Evolutionary conservation across 1,140 invertebrate genomes (phyloP), one percentile per base, ranked within the genome.

Genomic region (Zaprionus inermis): DNA sequence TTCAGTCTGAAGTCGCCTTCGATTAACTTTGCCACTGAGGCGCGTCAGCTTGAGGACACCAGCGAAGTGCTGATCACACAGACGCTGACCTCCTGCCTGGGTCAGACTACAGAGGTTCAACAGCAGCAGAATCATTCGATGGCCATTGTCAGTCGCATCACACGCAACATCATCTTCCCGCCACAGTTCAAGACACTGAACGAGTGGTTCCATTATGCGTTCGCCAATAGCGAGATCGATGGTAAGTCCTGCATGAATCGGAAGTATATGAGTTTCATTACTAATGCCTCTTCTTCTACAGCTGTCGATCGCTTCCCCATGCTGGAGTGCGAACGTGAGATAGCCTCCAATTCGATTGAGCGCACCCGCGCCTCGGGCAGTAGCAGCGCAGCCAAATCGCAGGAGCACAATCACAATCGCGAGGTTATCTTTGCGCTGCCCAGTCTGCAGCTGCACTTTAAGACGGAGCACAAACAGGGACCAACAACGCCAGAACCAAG

Each of bases 201-300:
- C 79, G 98, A 99, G 93, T 99, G 98, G 98, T 99, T 99, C 93
- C 96, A 97, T 80, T 99, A 99, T 93, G 97, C 98, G 0, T 99
- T 99, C 92, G 96, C 97, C 20, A 97, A 96, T 74, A 97, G 96
- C 92, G 97, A 98, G 93, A 96, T 98, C 57, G 98, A 98, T 93
- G 97, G 97, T 98, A 94, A 93, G 89, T 86, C 67, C 22, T 10
- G 11, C 6, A 30, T 16, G 66, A 14, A 4, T 24, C 9, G 16
- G 7, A 12, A 14, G 0, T 9, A 9, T 12, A 9, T 16, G 20
- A 54, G 14, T 32, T 7, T 11, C 16, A 44, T 28, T 28, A 28
- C 11, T 18, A 16, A 0, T 28, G 1, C 32, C n/a, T 56, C 58
- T 67, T 72, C 51, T 90, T 86, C 90, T 86, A 3, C 88, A 98